Conservation (phyloP, 2,113 vertebrate species). For the Xenopus borealis region DNA sequence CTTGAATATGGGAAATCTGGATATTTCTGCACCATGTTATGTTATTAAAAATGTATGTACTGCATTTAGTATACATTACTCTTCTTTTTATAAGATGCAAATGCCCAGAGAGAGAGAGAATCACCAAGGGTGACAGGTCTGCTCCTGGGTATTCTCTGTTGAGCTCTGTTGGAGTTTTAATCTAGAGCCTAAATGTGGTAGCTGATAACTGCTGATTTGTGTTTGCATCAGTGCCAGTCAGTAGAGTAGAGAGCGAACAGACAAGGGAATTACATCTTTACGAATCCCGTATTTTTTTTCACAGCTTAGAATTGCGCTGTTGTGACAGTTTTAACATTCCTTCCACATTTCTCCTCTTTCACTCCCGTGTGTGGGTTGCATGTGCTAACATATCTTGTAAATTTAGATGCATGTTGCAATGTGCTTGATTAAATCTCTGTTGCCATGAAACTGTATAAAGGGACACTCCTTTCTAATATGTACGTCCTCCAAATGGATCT, state of each 20-base stretch:
- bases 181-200: conserved; percentile 31
- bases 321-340: too few relatives aligned
- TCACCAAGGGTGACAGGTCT: conserved; percentile 24
- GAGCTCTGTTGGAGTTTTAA: conserved; percentile 25
- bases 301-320: too few relatives aligned
- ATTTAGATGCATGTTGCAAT: too few relatives aligned
- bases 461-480: too few relatives aligned
- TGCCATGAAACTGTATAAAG: too few relatives aligned
- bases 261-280: conserved; percentile 13
- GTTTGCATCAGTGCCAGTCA: conserved; percentile 32
- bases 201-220: conserved; percentile 36
- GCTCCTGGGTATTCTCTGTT: conserved; percentile 27
- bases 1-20: background rate
- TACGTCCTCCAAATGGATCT: too few relatives aligned
- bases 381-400: too few relatives aligned
- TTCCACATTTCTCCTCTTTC: too few relatives aligned
- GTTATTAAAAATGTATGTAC: conserved; percentile 3
- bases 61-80: background rate
- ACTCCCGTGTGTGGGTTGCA: too few relatives aligned
- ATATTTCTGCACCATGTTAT: background rate
- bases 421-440: too few relatives aligned
- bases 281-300: too few relatives aligned
- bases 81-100: conserved; percentile 18
- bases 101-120: conserved; percentile 1
- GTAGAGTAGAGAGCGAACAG: conserved; percentile 23